Percentiles rank a stretch among this genome's conserved stretches.
phyloP scores from a whole-genome alignment of 2,888 invertebrate genomes.

The Caenorhabditis wallacei region DNA sequence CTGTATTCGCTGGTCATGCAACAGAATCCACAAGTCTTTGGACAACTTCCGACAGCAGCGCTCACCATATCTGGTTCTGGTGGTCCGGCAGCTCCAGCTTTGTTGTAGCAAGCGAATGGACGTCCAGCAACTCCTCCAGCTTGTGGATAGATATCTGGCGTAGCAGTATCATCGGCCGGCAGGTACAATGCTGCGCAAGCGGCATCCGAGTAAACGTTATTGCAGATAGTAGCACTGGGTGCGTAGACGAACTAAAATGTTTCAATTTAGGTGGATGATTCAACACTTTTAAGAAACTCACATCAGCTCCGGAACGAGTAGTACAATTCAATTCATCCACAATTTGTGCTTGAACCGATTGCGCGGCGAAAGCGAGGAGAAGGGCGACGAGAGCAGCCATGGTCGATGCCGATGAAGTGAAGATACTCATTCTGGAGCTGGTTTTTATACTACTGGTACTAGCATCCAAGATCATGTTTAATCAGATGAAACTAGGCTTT shows the following conservation, averaged over 20 bases:
- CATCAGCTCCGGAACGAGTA: not conserved
- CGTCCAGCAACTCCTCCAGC: conserved; percentile 9
- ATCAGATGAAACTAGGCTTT: not conserved
- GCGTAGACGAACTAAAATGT: conserved; percentile 20
- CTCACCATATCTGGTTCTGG: conserved; percentile 4
- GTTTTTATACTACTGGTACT: conserved; percentile 2
- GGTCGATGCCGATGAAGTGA: conserved; percentile 4
- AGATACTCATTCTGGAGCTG: not conserved
- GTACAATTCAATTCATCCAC: conserved; percentile 22
- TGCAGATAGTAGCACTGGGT: conserved; percentile 24
- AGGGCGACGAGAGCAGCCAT: conserved; percentile 1
- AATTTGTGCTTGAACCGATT: not conserved
- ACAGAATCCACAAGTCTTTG: conserved; percentile 67
- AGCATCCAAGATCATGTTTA: not conserved
- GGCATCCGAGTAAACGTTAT: conserved; percentile 4
- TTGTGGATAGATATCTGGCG: not conserved
- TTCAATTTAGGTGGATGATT: too few relatives aligned
- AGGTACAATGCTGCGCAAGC: not conserved
- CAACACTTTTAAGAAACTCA: too few relatives aligned
- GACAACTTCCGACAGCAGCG: conserved; percentile 16
- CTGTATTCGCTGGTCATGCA: conserved; percentile 59
- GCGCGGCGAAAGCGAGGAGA: not conserved
- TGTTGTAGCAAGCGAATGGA: conserved; percentile 30
- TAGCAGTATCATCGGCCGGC: not conserved
- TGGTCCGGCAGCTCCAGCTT: conserved; percentile 1